These are phyloP conservation scores for Myzus persicae DNA, from an alignment of 1,140 invertebrate genomes.

Conservation along the genomic window DNA sequence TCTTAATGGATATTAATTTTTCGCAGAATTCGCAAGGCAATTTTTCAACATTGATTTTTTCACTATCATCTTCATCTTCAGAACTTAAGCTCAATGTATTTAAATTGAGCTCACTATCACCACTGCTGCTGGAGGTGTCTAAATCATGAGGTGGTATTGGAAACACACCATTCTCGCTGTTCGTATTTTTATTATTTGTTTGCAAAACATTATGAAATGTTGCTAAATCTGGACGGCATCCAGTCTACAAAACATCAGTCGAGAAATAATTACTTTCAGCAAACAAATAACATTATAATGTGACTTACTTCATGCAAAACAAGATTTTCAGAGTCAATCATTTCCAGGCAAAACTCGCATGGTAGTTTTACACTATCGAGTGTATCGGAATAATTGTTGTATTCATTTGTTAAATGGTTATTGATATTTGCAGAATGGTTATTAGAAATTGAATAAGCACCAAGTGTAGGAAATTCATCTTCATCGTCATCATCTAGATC, in stretches of 20 bases:
- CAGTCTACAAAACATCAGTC: slow-evolving; percentile 20
- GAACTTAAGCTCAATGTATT: slow-evolving; percentile 51
- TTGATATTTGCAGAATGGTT: slow-evolving; percentile 21
- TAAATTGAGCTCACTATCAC: slow-evolving; percentile 32
- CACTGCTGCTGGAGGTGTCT: slow-evolving; percentile 29
- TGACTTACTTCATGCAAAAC: slow-evolving; percentile 54
- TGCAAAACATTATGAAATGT: slow-evolving; percentile 48
- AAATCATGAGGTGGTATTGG: slow-evolving; percentile 32
- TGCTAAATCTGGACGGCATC: slow-evolving; percentile 51
- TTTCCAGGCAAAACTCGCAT: slow-evolving; percentile 48
- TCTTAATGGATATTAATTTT: slow-evolving; percentile 58
- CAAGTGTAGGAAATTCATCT: slow-evolving; percentile 44
- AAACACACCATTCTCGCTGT: not conserved
- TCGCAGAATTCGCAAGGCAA: slow-evolving; percentile 62
- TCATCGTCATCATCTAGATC: slow-evolving; percentile 49
- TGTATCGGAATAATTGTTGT: not conserved
- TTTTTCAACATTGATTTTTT: slow-evolving; percentile 52
- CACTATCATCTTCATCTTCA: slow-evolving; percentile 47
- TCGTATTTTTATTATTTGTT: slow-evolving; percentile 46
- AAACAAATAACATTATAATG: not conserved
- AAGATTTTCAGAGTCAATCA: slow-evolving; percentile 53
- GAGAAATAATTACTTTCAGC: not conserved
- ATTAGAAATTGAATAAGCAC: slow-evolving; percentile 27
- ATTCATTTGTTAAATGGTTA: slow-evolving; percentile 2
- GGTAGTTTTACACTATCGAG: slow-evolving; percentile 31